Conservation (phyloP, 2,797 vertebrate genomes). For the Liparis tanakae region DNA sequence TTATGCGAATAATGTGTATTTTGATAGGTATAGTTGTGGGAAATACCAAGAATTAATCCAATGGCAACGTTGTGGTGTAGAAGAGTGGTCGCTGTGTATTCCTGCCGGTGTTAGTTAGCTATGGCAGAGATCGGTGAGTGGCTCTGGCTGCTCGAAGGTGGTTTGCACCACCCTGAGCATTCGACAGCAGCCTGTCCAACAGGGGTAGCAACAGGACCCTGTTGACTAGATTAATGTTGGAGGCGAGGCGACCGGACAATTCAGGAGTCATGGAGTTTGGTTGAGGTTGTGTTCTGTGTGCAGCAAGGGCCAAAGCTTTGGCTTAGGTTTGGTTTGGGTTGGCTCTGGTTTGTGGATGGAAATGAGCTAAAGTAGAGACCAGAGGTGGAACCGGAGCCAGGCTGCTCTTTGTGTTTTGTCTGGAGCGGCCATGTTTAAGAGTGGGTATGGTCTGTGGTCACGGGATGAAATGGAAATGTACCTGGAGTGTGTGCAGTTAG, state of each 20-base stretch:
- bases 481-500: constrained; percentile 17
- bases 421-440: constrained; percentile 12
- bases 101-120: constrained; percentile 26
- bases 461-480: constrained; percentile 23
- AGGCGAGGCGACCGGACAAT: constrained; percentile 23
- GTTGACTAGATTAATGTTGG: constrained; percentile 13
- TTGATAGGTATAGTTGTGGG: neutral
- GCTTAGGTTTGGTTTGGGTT: constrained; percentile 23
- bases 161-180: constrained; percentile 25
- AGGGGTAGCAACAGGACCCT: constrained; percentile 28
- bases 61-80: constrained; percentile 14
- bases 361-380: constrained; percentile 36
- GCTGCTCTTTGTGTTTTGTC: constrained; percentile 27
- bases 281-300: constrained; percentile 42
- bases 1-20: constrained; percentile 20
- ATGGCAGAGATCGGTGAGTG: constrained; percentile 37
- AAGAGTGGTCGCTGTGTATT: constrained; percentile 34
- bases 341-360: constrained; percentile 37
- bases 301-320: constrained; percentile 22
- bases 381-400: constrained; percentile 23
- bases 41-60: constrained; percentile 24
- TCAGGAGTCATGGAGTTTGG: constrained; percentile 43
- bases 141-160: constrained; percentile 24
- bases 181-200: constrained; percentile 19
- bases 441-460: constrained; percentile 14